These are phyloP conservation scores for Halichoeres trimaculatus DNA, from an alignment of 2,113 vertebrate genomes.

Conservation along the genomic window DNA sequence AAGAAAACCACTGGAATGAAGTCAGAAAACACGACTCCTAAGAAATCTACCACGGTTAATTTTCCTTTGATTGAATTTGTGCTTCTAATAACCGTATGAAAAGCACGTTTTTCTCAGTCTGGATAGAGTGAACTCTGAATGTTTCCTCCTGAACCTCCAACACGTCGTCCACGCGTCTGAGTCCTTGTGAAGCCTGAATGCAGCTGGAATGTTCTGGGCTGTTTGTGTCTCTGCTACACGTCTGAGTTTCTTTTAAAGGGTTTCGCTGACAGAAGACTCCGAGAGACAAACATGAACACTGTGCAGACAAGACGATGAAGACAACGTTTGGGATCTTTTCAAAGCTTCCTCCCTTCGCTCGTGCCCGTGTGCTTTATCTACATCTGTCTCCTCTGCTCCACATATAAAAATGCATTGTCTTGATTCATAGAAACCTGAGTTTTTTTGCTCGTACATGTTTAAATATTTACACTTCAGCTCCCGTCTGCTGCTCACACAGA, in stretches of 20 bases:
- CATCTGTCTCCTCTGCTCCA: constrained; percentile 13
- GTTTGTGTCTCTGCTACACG: constrained; percentile 1
- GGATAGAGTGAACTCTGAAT: background rate
- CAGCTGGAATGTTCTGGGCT: background rate
- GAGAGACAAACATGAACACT: background rate
- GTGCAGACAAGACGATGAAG: background rate
- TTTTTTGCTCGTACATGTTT: constrained; percentile 37
- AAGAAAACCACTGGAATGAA: too few species aligned
- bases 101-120: background rate
- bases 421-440: constrained; percentile 77
- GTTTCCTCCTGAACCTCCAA: background rate
- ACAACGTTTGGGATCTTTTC: too few species aligned
- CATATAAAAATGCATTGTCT: constrained; percentile 56
- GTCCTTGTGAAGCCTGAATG: background rate
- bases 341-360: background rate
- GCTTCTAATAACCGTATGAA: too few species aligned
- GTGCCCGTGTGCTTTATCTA: constrained; percentile 34
- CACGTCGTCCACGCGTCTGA: background rate
- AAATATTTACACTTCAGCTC: constrained; percentile 60
- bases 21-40: too few species aligned
- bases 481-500: background rate
- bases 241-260: constrained; percentile 37
- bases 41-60: too few species aligned
- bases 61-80: background rate
- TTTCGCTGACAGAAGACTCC: background rate